Base-by-base conservation (phyloP, 2,797 vertebrate genomes). In the Chiroxiphia lanceolata region DNA sequence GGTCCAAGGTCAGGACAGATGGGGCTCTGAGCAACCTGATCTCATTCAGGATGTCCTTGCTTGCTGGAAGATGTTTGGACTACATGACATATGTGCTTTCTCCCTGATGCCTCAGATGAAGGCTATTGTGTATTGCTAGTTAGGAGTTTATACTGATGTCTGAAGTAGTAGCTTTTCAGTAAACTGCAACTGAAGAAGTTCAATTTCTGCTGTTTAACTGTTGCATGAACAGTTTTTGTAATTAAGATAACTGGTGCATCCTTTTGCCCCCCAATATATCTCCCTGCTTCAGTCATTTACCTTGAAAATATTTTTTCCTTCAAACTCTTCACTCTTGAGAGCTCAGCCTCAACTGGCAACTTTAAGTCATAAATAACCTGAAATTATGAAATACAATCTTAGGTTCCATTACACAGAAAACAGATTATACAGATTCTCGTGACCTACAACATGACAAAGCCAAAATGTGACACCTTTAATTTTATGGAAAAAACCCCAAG, bases 341-440 rank as follows among this genome's bases (percentile, higher is more conserved):
- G 91, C 74, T 98, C 97, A 92, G 90, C 72, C 60, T 98, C 96
- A 89, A 96, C 69, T 22, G 97, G 95, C 71, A 97, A 77, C 45
- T 97, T 98, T 82, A 98, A 96, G 70, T 97, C 95, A 80, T 18
- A 80, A 78, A 98, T 96, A 93, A 98, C 87, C 98, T 98, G 94
- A 38, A 98, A 97, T 94, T 10, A 96, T 77, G 40, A 82, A 80
- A 54, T 31, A 67, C 29, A 76, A 21, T 34, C 33, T 90, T 53
- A 94, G 60, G 5, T 89, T 79, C 33, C 47, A 38, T 59, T 78
- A 65, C 6, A 89, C 6, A 36, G n/a, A 82, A 67, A 81, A 3
- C 3, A 80, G 7, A 89, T 91, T 40, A 70, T 6, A 72, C 25
- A 83, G 5, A 8, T 16, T 60, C 1, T 14, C 59, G 18, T 38